Base-by-base conservation (phyloP, 2,797 vertebrate species). In the Catharus ustulatus region DNA sequence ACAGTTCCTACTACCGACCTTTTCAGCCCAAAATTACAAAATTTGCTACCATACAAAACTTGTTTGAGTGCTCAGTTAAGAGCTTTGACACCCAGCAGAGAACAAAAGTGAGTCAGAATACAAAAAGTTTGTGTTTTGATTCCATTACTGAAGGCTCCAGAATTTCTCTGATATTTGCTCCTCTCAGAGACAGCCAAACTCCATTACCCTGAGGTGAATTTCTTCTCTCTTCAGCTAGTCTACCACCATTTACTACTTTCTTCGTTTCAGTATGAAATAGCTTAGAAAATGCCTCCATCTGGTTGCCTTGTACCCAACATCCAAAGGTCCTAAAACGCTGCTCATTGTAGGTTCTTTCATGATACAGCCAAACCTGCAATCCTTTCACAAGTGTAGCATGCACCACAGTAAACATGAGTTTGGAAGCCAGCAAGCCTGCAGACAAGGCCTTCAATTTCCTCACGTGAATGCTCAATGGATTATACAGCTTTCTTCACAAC, bases 401-500 rank as follows among this genome's bases (percentile, higher is more conserved):
- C 48, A 63, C 21, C 66, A 34, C 42, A 87, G 71, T 55, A 89
- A 94, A 58, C 40, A 80, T 0, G 23, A 93, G 38, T 71, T 89
- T 46, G 26, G 55, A 57, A 93, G 68, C 46, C 61, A 92, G 57
- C 24, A 59, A 92, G 59, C 21, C 48, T 84, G 80, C 40, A 13
- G 81, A 71, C 59, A 89, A 92, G 75, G 80, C 64, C 79, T 95
- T 92, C 81, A 74, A 49, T 85, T 93, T 90, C 91, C 75, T 83
- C 38, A 83, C 27, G 42, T 64, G 49, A 76, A 72, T 87, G 81
- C 32, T 85, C 54, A 76, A 45, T 77, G 84, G 68, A 95, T 94
- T 92, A 93, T 5, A 89, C 57, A 91, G 57, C 45, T 74, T 87
- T 92, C 67, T 72, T 92, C 64, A 32, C 29, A 93, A 91, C 48